Percentiles rank a stretch among this genome's conserved stretches.
These are phyloP conservation scores for Climacteris rufus DNA, from an alignment of 2,113 vertebrate species.

Conservation along the genomic window DNA sequence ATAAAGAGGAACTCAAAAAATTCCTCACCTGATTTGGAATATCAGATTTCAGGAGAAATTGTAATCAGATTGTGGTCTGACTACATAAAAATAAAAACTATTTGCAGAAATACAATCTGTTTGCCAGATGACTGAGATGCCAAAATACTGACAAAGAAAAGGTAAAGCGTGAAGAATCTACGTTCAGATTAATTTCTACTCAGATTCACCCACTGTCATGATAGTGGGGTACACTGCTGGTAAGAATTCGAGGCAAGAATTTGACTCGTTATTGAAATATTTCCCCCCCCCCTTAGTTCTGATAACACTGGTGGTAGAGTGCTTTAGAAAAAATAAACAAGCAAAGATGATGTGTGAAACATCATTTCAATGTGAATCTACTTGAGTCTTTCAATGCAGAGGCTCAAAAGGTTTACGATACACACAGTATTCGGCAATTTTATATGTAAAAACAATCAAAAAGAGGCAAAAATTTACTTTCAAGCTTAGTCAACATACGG, in stretches of 20 bases:
- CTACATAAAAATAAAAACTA: neutral
- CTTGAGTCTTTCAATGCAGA: constrained; percentile 54
- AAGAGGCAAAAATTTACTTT: constrained; percentile 67
- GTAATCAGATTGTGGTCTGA: neutral
- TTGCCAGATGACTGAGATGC: neutral
- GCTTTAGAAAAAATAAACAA: constrained; percentile 22
- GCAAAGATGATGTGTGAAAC: constrained; percentile 38
- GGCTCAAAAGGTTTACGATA: constrained; percentile 64
- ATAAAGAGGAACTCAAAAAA: neutral
- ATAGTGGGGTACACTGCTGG: neutral
- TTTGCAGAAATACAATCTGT: neutral
- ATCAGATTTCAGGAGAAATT: neutral
- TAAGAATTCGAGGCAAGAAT: neutral
- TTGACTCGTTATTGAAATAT: neutral
- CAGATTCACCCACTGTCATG: neutral
- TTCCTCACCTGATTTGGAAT: neutral
- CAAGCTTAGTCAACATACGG: constrained; percentile 67
- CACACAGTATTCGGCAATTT: constrained; percentile 83
- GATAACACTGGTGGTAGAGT: neutral
- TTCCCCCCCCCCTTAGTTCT: neutral
- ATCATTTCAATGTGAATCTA: constrained; percentile 49
- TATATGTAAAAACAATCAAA: constrained; percentile 76
- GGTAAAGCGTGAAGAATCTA: neutral
- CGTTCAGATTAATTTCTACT: neutral
- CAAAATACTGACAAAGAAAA: neutral